Evolutionary conservation across 2,888 invertebrate genomes (phyloP), one percentile per base, ranked within the genome.

Genomic region (Plebejus anna): DNA sequence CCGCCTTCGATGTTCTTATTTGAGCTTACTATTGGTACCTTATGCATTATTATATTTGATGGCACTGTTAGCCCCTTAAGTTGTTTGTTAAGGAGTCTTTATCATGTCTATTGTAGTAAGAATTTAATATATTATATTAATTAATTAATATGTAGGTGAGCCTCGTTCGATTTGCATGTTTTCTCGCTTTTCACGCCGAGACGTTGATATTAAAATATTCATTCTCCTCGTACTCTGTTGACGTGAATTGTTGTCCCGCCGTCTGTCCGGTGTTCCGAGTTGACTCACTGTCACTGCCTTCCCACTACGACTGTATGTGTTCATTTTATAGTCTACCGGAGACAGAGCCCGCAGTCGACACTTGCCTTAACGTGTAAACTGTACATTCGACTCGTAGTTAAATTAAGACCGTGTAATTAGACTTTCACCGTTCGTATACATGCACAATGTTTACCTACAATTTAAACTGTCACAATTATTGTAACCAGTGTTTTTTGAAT

Each of bases 91-190:
- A 91, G 91, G 86, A 90, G 87, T 91, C 90, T 92, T 91, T 92
- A 92, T 92, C 92, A 88, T 89, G 90, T 92, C 91, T 92, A 92
- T 90, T 92, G 90, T 91, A 89, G 89, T 93, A 92, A 92, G 92
- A 92, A 89, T 92, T 91, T 92, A 91, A 90, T 90, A 92, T 91
- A 90, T 90, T 81, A 87, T 79, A 88, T 88, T 88, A 89, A 89
- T 88, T 88, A 89, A 89, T 89, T 86, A 87, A 88, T 88, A 81
- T 79, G 86, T 92, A 90, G 89, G 83, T 82, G 86, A 89, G 91
- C 90, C 89, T 91, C 87, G 90, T 91, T 90, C 90, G 87, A 89
- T 87, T 88, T 85, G 88, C 87, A 88, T 88, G 87, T 90, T 89
- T 87, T 84, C 85, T 83, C 82, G 91, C 91, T 91, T 91, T 83